Conservation (phyloP, 2,888 invertebrate genomes). For the Frankliniella intonsa region DNA sequence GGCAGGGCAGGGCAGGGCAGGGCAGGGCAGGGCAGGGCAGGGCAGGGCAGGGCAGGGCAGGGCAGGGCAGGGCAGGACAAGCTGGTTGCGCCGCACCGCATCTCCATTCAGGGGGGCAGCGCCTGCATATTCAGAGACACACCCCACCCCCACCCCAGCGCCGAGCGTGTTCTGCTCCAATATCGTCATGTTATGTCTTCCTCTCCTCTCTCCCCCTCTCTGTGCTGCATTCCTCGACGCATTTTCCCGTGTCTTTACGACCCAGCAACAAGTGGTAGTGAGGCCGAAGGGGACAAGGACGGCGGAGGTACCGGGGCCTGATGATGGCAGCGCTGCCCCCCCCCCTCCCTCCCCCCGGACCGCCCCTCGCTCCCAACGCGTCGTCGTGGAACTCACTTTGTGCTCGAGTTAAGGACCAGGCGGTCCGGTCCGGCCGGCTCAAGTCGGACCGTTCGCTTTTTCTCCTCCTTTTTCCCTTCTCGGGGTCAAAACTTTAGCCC, state of each 20-base stretch:
- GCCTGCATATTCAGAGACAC: no score
- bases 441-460: not conserved
- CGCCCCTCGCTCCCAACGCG: not conserved
- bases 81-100: no score
- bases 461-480: not conserved
- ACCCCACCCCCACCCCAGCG: no score
- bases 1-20: not conserved
- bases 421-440: not conserved
- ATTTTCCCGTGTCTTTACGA: slow-evolving; percentile 16
- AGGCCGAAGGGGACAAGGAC: not conserved
- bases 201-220: not conserved
- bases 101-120: no score
- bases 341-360: not conserved
- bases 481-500: not conserved
- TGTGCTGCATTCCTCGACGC: not conserved
- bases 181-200: not conserved
- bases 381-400: not conserved
- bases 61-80: not conserved
- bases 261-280: slow-evolving; percentile 14
- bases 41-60: not conserved
- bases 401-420: not conserved
- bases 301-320: not conserved
- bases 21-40: not conserved
- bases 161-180: no score
- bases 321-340: not conserved